Conservation (phyloP, 1,140 invertebrate genomes). For the Drosophila aff. region DNA sequence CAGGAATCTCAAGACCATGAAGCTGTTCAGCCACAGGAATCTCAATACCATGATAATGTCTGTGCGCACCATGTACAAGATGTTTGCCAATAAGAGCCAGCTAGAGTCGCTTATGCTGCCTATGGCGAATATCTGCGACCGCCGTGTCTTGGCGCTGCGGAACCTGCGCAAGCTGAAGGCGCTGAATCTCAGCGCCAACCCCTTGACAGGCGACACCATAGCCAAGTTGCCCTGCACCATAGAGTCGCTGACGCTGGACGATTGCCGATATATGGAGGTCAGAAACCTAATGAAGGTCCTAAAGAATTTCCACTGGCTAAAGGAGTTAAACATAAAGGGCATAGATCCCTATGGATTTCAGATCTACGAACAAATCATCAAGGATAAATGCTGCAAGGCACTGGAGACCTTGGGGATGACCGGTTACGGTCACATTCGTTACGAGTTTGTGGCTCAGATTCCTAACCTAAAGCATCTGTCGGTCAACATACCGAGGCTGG, state of each 20-base stretch:
- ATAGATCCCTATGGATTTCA: not conserved
- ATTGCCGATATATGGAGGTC: not conserved
- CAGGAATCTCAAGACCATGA: constrained; percentile 39
- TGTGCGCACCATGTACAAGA: constrained; percentile 14
- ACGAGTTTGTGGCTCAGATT: constrained; percentile 49
- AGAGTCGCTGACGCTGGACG: constrained; percentile 26
- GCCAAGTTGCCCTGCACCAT: constrained; percentile 17
- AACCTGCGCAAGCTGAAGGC: constrained; percentile 33
- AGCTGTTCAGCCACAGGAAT: constrained; percentile 20
- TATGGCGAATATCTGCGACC: constrained; percentile 17
- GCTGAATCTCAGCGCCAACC: constrained; percentile 34
- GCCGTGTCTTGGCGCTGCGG: constrained; percentile 3
- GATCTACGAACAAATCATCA: not conserved
- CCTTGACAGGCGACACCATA: constrained; percentile 27
- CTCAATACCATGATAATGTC: constrained; percentile 33
- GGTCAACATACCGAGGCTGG: not conserved
- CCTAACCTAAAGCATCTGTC: constrained; percentile 40
- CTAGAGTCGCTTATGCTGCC: constrained; percentile 21
- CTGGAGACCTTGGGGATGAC: constrained; percentile 39
- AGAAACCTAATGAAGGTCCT: not conserved
- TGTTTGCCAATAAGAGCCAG: constrained; percentile 26
- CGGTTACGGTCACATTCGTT: not conserved
- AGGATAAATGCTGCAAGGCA: not conserved
- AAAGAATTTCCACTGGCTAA: constrained; percentile 11
- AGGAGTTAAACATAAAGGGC: constrained; percentile 32